Evolutionary conservation across 2,797 vertebrate genomes (phyloP).

Genomic region (Antrozous pallidus): DNA sequence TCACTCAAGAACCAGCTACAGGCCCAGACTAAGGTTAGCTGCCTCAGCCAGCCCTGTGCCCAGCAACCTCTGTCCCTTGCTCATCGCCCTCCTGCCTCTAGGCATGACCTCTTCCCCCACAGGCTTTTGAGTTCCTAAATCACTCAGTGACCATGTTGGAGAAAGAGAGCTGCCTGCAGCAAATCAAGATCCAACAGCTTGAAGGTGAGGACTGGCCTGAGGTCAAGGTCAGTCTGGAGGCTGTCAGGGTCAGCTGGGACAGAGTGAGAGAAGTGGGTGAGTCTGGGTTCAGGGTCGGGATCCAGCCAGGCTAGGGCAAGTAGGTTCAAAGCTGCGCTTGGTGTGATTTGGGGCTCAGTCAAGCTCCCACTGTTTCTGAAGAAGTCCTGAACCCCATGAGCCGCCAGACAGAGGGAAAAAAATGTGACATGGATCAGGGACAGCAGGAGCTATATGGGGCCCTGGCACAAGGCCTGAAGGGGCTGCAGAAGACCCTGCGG

Average conservation of each 20-base stretch:
- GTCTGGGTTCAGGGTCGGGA: background rate
- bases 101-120: background rate
- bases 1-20: constrained; percentile 75
- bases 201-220: constrained; percentile 62
- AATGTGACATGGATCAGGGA: background rate
- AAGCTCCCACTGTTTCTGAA: background rate
- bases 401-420: background rate
- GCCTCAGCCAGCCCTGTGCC: fast-evolving
- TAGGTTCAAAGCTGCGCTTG: background rate
- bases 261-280: background rate
- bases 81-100: background rate
- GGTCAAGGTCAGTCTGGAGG: background rate
- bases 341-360: background rate
- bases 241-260: background rate
- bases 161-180: constrained; percentile 77
- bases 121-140: constrained; percentile 80
- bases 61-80: background rate
- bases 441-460: constrained; percentile 68
- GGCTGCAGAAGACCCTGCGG: constrained; percentile 63
- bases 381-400: constrained; percentile 21
- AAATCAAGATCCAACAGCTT: constrained; percentile 76
- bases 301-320: background rate
- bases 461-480: constrained; percentile 67
- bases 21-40: constrained; percentile 74
- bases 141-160: constrained; percentile 79